Evolutionary conservation across 92 coral and sea anemone species (phyloP).

Genomic region (Micromussa lordhowensis): DNA sequence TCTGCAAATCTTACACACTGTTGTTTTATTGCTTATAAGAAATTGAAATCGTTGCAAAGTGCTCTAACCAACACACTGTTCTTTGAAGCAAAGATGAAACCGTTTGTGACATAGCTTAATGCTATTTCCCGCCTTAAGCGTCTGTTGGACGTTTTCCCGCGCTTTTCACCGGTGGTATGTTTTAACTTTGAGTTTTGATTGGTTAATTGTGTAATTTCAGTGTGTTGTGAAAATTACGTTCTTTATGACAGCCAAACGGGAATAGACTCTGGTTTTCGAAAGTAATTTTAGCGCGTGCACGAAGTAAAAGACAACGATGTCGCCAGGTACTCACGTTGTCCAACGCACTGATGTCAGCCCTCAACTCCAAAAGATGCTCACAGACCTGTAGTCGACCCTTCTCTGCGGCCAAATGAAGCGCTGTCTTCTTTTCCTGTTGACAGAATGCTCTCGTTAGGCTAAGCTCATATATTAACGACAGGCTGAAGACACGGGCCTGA

Average conservation of each 20-base stretch:
- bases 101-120: not conserved
- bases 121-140: not conserved
- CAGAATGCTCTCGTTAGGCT: not conserved
- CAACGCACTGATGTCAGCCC: constrained; percentile 91
- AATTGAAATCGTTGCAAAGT: not conserved
- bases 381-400: constrained; percentile 90
- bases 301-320: not conserved
- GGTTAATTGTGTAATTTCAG: no score
- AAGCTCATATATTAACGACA: not conserved
- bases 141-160: not conserved
- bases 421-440: constrained; percentile 93
- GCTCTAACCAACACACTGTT: not conserved
- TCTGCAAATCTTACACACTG: no score
- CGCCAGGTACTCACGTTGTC: constrained; percentile 80
- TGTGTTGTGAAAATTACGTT: no score
- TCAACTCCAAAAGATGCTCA: constrained; percentile 85
- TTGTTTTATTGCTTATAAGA: not conserved
- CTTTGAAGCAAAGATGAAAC: not conserved
- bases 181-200: no score
- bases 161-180: not conserved
- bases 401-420: constrained; percentile 93
- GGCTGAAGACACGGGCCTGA: no score
- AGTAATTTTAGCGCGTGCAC: not conserved
- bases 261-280: no score
- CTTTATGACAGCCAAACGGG: not conserved